A percentile compares a stretch with the other conserved stretches of the same genome.
Evolutionary conservation across 1,140 invertebrate genomes (phyloP).

Genomic region (Drosophila rufa): DNA sequence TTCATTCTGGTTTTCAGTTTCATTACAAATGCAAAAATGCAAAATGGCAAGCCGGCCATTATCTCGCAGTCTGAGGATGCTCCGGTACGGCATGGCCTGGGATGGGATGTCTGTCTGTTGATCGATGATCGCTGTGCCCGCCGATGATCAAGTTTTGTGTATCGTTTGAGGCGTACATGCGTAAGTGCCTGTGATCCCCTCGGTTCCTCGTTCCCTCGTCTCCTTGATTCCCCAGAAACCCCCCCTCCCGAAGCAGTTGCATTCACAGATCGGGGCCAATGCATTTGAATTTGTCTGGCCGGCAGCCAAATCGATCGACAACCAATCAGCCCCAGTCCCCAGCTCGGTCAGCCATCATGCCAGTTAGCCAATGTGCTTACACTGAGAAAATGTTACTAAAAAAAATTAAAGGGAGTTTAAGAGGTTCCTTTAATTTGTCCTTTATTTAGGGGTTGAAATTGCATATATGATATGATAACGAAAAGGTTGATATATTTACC

Average conservation of each 20-base stretch:
- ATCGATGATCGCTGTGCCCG: conserved; percentile 62
- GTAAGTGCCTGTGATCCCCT: conserved; percentile 66
- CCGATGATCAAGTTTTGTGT: conserved; percentile 48
- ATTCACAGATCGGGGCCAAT: conserved; percentile 77
- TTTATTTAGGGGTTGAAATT: no score
- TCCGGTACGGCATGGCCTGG: conserved; percentile 12
- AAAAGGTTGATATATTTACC: no score
- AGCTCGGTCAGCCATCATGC: conserved; percentile 57
- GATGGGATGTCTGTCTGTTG: conserved; percentile 50
- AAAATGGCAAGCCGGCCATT: conserved; percentile 82
- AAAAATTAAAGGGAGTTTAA: rapidly evolving
- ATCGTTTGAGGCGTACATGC: conserved; percentile 80
- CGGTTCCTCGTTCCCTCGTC: not conserved
- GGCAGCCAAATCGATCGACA: conserved; percentile 80
- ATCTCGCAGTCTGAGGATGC: conserved; percentile 38
- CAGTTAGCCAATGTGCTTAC: conserved; percentile 44
- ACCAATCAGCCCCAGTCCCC: conserved; percentile 70
- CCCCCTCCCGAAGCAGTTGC: conserved; percentile 56
- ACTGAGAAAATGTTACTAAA: not conserved
- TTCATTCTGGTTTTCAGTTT: conserved; percentile 83
- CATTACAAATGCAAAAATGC: conserved; percentile 84
- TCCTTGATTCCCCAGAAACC: not conserved
- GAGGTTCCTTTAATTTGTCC: no score
- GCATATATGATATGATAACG: no score
- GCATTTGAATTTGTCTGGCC: conserved; percentile 78